Base-by-base conservation (phyloP, 2,113 vertebrate genomes). In the Maccullochella peelii region DNA sequence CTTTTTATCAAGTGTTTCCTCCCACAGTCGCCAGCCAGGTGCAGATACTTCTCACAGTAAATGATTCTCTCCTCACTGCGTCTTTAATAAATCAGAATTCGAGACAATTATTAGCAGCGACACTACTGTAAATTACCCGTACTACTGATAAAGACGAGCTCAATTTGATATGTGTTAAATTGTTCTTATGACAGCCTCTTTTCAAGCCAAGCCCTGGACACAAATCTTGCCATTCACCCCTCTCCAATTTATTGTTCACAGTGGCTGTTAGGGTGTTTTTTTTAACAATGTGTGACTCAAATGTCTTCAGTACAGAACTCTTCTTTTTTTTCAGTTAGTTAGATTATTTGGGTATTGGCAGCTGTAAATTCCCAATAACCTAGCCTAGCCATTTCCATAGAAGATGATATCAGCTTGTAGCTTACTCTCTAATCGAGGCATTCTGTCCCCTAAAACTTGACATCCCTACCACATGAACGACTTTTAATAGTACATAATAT, bases 111-210 rank as follows among this genome's bases (percentile, higher is more conserved):
- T 50, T 62, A 30, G 30, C 36, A 8, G 21, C 33, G 6, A 16
- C 25, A 33, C 12, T 25, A 20, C 25, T 36, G 65, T 63, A 61
- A 52, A 47, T 52, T 14, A 18, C 54, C 54, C 44, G 47, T 15
- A 82, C 33, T 33, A 20, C 52, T 50, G 70, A 57, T 55, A 58
- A 61, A 18, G 47, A 65, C 57, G 16, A 65, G 36, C 61, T 58
- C 52, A 58, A 36, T 57, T 38, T 73, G 21, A 75, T 68, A 82
- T 40, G 62, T 74, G 62, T 74, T 50, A 36, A 68, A 75, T 68
- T 38, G 27, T 47, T 67, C 38, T 58, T 16, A 38, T 67, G 58
- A 55, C 44, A 49, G 61, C 40, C 52, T 73, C n/a, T 30, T 68
- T 57, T 75, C 54, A 40, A 59, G 54, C 62, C 71, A 74, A 81